phyloP scores from a whole-genome alignment of 2,113 vertebrate genomes.

The Podarcis raffonei region DNA sequence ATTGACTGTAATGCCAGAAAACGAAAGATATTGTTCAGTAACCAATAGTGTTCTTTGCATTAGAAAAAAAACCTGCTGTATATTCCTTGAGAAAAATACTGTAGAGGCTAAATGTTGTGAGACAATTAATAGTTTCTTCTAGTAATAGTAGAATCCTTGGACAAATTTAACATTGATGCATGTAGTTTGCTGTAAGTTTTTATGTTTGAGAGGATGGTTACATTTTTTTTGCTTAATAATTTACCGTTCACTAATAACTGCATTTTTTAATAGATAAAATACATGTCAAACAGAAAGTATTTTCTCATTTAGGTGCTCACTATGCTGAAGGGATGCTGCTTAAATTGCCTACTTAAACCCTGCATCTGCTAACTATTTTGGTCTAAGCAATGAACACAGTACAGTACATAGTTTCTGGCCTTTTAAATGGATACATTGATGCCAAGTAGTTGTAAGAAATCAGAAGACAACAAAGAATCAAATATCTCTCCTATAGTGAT shows the following conservation, averaged over 20 bases:
- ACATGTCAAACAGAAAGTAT: neutral
- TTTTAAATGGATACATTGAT: neutral
- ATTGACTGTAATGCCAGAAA: neutral
- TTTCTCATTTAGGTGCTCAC: rapidly evolving
- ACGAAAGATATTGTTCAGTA: neutral
- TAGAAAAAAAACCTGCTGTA: neutral
- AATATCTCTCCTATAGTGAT: neutral
- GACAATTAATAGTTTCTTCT: neutral
- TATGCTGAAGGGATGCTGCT: neutral
- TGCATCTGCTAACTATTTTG: neutral
- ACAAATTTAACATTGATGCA: neutral
- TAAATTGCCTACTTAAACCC: conserved; percentile 7
- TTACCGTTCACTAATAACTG: neutral
- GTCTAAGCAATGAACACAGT: neutral
- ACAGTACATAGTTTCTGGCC: neutral
- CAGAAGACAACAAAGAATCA: neutral
- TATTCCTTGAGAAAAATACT: neutral
- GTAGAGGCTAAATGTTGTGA: neutral
- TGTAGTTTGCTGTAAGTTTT: conserved; percentile 17
- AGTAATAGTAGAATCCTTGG: neutral
- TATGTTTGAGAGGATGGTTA: conserved; percentile 4
- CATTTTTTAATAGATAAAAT: conserved; percentile 13
- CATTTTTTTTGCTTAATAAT: conserved; percentile 13
- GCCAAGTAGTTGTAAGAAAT: neutral
- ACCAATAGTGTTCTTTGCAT: neutral